Conservation (phyloP, 1,140 invertebrate genomes). For the Whitmania pigra region DNA sequence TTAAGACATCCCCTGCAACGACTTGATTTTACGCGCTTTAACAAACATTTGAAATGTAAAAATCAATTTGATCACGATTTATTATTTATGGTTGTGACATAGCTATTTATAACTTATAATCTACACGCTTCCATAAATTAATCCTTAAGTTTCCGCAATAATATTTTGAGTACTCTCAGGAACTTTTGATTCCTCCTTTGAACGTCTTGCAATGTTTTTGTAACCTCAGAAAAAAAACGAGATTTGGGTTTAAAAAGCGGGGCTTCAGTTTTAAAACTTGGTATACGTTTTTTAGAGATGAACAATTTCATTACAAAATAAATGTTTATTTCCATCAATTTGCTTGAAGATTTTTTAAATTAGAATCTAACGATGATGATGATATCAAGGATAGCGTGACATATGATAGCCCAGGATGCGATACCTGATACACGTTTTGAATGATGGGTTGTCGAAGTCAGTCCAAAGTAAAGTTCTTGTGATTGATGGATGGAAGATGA, state of each 20-base stretch:
- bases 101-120: too few species aligned
- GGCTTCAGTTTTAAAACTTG: not conserved
- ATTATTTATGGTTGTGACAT: too few species aligned
- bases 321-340: not conserved
- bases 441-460: not conserved
- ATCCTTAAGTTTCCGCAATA: too few species aligned
- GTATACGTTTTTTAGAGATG: not conserved
- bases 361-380: not conserved
- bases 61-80: too few species aligned
- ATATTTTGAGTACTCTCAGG: too few species aligned
- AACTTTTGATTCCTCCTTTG: too few species aligned
- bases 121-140: too few species aligned
- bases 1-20: too few species aligned
- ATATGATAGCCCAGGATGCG: not conserved
- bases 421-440: not conserved
- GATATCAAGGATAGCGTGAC: not conserved
- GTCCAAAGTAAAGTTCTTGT: not conserved
- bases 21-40: too few species aligned
- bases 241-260: not conserved
- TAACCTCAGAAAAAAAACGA: not conserved
- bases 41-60: too few species aligned
- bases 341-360: not conserved
- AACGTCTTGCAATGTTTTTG: too few species aligned
- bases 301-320: not conserved
- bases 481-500: conserved; percentile 8